Conservation (phyloP, 1,140 invertebrate genomes). For the Rhynchophorus ferrugineus region DNA sequence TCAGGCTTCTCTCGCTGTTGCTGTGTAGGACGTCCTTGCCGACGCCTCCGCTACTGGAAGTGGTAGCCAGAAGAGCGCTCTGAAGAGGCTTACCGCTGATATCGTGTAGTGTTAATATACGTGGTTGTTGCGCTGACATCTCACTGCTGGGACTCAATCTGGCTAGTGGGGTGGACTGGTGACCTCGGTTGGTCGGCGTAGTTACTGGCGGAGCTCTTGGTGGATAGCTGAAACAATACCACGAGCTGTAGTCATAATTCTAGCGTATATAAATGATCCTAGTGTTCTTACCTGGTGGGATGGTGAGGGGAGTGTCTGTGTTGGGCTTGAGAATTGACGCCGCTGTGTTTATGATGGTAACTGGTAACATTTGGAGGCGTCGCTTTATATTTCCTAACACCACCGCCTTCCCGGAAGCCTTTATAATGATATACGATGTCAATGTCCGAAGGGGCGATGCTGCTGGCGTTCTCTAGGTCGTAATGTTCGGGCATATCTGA, state of each 20-base stretch:
- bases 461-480: slow-evolving; percentile 93
- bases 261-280: not conserved
- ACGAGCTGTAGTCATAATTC: not conserved
- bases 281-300: slow-evolving; percentile 42
- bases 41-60: slow-evolving; percentile 75
- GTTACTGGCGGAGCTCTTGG: slow-evolving; percentile 61
- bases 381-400: slow-evolving; percentile 78
- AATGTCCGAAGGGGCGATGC: slow-evolving; percentile 94
- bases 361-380: slow-evolving; percentile 63
- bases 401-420: slow-evolving; percentile 72
- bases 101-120: slow-evolving; percentile 86
- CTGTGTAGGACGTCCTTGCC: slow-evolving; percentile 76
- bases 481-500: slow-evolving; percentile 91
- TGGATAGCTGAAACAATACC: slow-evolving; percentile 43
- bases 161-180: slow-evolving; percentile 83
- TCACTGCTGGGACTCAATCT: slow-evolving; percentile 86
- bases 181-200: slow-evolving; percentile 53
- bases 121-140: slow-evolving; percentile 79
- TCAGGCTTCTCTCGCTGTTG: slow-evolving; percentile 82
- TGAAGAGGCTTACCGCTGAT: slow-evolving; percentile 88
- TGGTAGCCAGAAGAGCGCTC: slow-evolving; percentile 77
- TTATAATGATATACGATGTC: slow-evolving; percentile 96
- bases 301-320: slow-evolving; percentile 66
- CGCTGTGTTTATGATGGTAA: slow-evolving; percentile 72
- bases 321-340: slow-evolving; percentile 49